Conservation (phyloP, 1,140 invertebrate species). For the Lordiphosa clarofinis region DNA sequence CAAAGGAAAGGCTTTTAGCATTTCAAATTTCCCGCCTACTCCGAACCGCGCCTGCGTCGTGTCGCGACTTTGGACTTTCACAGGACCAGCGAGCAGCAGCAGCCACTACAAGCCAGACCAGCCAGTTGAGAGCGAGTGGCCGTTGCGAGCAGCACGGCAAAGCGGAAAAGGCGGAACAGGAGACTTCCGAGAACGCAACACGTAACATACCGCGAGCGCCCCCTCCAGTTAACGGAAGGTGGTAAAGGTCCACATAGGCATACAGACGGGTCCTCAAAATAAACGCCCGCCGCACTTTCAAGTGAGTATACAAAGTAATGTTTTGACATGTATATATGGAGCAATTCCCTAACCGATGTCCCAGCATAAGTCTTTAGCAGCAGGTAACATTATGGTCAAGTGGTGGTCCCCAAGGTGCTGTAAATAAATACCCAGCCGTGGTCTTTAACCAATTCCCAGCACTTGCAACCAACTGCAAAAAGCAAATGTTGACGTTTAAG, state of each 20-base stretch:
- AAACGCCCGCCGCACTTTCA: conserved; percentile 21
- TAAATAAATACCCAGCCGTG: background rate
- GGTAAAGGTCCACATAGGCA: conserved; percentile 26
- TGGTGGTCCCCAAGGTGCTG: conserved; percentile 20
- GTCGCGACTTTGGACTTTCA: conserved; percentile 23
- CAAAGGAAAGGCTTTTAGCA: no score
- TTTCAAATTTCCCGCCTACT: conserved; percentile 13
- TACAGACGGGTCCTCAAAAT: conserved; percentile 34
- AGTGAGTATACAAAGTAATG: conserved; percentile 20
- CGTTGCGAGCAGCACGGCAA: conserved; percentile 53
- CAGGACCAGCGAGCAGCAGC: conserved; percentile 11
- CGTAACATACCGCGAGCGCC: conserved; percentile 29
- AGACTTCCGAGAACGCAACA: conserved; percentile 33
- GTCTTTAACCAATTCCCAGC: conserved; percentile 29
- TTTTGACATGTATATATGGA: no score
- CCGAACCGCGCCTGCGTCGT: conserved; percentile 38
- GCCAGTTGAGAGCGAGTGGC: conserved; percentile 63
- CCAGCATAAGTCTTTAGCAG: background rate
- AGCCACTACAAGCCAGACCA: conserved; percentile 20
- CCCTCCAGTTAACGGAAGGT: conserved; percentile 9
- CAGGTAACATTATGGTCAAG: conserved; percentile 15
- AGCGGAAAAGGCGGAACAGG: conserved; percentile 23
- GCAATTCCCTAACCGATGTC: background rate
- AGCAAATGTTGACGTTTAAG: conserved; percentile 57
- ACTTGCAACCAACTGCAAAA: conserved; percentile 16